These are phyloP conservation scores for Carassius gibelio DNA, from an alignment of 2,113 vertebrate species.

Conservation along the genomic window DNA sequence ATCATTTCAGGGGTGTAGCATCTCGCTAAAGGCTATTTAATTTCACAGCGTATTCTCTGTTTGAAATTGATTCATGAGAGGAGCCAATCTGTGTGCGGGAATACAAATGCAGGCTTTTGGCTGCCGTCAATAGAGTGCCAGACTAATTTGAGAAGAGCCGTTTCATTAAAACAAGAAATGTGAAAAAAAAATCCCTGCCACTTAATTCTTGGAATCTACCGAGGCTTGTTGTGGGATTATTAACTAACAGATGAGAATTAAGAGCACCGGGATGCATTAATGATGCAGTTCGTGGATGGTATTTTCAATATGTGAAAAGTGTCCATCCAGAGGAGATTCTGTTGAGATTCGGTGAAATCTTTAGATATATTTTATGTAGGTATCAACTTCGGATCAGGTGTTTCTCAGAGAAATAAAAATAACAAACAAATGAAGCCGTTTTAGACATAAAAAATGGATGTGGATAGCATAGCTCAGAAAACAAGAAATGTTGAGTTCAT, in stretches of 20 bases:
- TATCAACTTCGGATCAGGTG: not conserved
- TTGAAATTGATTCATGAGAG: conserved; percentile 59
- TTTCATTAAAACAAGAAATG: conserved; percentile 56
- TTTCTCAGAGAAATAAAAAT: not conserved
- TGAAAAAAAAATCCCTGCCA: conserved; percentile 13
- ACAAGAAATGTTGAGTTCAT: not conserved
- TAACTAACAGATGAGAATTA: conserved; percentile 29
- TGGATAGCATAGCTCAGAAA: not conserved
- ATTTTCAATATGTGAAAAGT: not conserved
- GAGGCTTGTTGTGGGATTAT: conserved; percentile 42
- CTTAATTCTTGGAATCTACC: conserved; percentile 28
- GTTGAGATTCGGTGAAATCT: not conserved
- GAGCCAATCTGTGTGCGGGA: conserved; percentile 50
- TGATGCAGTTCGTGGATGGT: conserved; percentile 25
- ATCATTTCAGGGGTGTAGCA: conserved; percentile 52
- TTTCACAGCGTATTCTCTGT: conserved; percentile 60
- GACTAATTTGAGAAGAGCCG: conserved; percentile 48
- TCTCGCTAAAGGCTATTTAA: conserved; percentile 60
- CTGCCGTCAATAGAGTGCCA: conserved; percentile 46
- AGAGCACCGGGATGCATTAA: conserved; percentile 30
- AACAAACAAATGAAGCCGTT: no score
- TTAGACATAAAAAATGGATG: not conserved
- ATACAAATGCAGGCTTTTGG: conserved; percentile 57
- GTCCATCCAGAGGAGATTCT: not conserved
- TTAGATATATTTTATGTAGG: not conserved